phyloP scores from a whole-genome alignment of 1,140 invertebrate genomes.

The Stegodyphus dumicola region DNA sequence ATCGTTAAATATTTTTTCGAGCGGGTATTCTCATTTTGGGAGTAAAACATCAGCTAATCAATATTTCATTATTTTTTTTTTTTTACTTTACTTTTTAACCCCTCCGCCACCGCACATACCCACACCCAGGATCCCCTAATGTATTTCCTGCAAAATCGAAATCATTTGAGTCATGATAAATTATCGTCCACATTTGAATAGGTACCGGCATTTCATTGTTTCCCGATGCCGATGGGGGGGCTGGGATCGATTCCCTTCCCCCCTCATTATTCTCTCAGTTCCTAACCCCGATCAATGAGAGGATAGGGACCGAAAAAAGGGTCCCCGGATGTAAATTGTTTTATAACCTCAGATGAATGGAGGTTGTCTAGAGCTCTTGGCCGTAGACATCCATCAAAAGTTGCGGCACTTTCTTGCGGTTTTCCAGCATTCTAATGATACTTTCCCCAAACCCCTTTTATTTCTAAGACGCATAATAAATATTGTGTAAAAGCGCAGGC shows the following conservation, averaged over 20 bases:
- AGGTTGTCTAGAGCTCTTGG: slow-evolving; percentile 22
- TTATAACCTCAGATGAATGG: slow-evolving; percentile 53
- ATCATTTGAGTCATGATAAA: slow-evolving; percentile 58
- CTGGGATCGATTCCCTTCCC: slow-evolving; percentile 11
- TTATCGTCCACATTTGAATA: slow-evolving; percentile 56
- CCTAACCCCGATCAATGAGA: slow-evolving; percentile 31
- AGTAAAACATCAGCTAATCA: slow-evolving; percentile 59
- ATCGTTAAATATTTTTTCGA: slow-evolving; percentile 47
- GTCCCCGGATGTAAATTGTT: slow-evolving; percentile 47
- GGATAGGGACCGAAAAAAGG: slow-evolving; percentile 39
- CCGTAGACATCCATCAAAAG: slow-evolving; percentile 34
- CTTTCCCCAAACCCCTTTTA: too few species aligned
- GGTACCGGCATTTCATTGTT: slow-evolving; percentile 57
- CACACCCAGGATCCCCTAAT: slow-evolving; percentile 27
- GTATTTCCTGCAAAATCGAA: slow-evolving; percentile 49
- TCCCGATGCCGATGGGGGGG: neutral
- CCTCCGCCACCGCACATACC: neutral
- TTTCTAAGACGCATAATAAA: too few species aligned
- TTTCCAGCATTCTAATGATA: too few species aligned
- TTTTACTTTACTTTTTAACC: slow-evolving; percentile 11
- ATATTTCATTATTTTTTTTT: slow-evolving; percentile 51
- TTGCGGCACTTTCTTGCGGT: neutral
- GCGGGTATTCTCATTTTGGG: slow-evolving; percentile 27
- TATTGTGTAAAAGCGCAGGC: too few species aligned
- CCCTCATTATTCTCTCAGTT: slow-evolving; percentile 35